Percentiles rank a stretch among this genome's conserved stretches.
phyloP scores from a whole-genome alignment of 2,113 vertebrate species.

The Brachionichthys hirsutus region DNA sequence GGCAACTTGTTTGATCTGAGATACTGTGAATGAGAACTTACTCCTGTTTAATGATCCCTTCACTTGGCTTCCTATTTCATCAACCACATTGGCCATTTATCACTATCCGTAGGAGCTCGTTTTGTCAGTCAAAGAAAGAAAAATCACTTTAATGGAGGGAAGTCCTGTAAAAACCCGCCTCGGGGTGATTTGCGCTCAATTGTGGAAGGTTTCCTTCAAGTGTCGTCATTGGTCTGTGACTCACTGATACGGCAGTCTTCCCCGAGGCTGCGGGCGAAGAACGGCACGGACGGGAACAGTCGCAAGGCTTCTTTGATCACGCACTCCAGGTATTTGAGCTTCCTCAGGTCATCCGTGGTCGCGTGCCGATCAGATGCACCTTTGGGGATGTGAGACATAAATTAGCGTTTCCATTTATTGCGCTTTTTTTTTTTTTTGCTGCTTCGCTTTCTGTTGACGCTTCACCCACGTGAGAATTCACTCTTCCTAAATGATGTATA shows the following conservation, averaged over 20 bases:
- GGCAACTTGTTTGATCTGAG: no score
- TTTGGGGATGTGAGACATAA: slow-evolving; percentile 53
- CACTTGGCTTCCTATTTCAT: neutral
- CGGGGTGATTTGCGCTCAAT: slow-evolving; percentile 1
- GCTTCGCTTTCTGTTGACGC: no score
- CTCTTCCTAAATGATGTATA: neutral
- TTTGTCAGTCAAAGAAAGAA: neutral
- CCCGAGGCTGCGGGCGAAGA: slow-evolving; percentile 84
- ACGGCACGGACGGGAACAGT: slow-evolving; percentile 89
- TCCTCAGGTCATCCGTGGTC: slow-evolving; percentile 85
- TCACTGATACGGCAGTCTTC: slow-evolving; percentile 87
- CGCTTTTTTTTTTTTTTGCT: neutral
- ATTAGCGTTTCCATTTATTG: neutral
- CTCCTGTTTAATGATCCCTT: neutral
- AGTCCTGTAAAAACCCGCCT: neutral
- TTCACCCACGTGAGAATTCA: no score
- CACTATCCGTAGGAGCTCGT: neutral
- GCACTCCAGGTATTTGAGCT: slow-evolving; percentile 89
- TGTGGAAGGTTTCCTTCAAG: slow-evolving; percentile 22
- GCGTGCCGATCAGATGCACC: slow-evolving; percentile 77
- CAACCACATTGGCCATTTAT: neutral
- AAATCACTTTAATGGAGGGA: neutral
- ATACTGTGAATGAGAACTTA: no score
- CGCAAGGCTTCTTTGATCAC: slow-evolving; percentile 92
- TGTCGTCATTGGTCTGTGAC: slow-evolving; percentile 45